Base-by-base conservation (phyloP, 2,888 invertebrate species). In the Sphaeridia pumilis region DNA sequence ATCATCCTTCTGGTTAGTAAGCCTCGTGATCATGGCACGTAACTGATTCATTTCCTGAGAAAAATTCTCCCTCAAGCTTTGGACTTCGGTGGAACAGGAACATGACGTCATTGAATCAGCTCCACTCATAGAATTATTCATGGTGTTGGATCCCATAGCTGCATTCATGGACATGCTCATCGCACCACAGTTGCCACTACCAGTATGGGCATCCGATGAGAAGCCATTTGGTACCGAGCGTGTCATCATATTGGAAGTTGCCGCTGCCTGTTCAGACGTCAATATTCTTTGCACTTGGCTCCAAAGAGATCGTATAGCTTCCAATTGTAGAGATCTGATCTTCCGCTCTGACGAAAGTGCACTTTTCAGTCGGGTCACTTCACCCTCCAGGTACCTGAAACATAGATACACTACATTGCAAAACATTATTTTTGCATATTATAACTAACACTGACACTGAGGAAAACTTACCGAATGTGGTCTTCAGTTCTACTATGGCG, bases 221-320 rank as follows among this genome's bases (percentile, higher is more conserved):
- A 63, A 43, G 20, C 61, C 63, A 51, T 61, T 63, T 17, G 63
- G 63, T 36, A 61, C 49, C 10, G 63, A 63, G 27, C 60, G 57
- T 12, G 55, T 58, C 63, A 63, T 63, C 25, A 58, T 10, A 52
- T 34, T 45, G 35, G 22, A 27, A 25, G 38, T 14, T 21, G 24
- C 41, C 3, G 35, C 20, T 14, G 12, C 41, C 14, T 2, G 17
- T n/a, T 22, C 26, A 38, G 31, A 47, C 48, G 45, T 56, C 10
- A 54, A 48, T 5, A 62, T 46, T 58, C 62, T 66, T 63, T 58
- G 66, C 28, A 62, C 58, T 54, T 62, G 62, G 35, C 52, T 87
- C 88, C 88, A 89, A 2, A 89, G 72, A 1, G 87, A 87, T 67
- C 84, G 85, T 64, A 89, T 89, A 3, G 89, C 88, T 70, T 89